Evolutionary conservation across 1,140 invertebrate species (phyloP).

Genomic region (Megathymus violae): DNA sequence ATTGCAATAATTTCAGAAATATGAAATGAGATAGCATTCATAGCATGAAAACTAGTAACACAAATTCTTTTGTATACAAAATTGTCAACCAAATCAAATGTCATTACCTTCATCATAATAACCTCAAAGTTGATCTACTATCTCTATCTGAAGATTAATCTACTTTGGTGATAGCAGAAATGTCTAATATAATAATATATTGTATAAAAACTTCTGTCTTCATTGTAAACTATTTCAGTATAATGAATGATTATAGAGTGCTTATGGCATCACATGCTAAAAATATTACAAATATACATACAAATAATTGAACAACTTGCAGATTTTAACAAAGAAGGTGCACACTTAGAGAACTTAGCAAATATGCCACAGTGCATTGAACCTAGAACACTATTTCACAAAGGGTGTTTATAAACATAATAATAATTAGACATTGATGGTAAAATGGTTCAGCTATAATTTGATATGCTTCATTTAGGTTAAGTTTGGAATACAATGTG

Average conservation of each 20-base stretch:
- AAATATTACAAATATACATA: conserved; percentile 56
- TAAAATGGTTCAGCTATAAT: no score
- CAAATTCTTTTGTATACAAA: not conserved
- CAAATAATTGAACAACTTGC: conserved; percentile 71
- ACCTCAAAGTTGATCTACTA: conserved; percentile 18
- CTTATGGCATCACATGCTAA: conserved; percentile 8
- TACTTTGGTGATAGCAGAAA: not conserved
- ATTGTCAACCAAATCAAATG: not conserved
- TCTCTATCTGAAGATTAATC: not conserved
- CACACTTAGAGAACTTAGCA: conserved; percentile 11
- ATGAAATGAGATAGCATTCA: not conserved
- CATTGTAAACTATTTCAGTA: no score
- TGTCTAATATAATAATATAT: not conserved
- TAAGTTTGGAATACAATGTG: conserved; percentile 34
- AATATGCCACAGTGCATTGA: conserved; percentile 6
- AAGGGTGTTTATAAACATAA: conserved; percentile 21
- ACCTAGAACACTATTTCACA: not conserved
- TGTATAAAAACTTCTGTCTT: not conserved
- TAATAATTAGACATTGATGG: not conserved
- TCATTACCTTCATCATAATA: conserved; percentile 21
- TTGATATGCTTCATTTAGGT: no score
- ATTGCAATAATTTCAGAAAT: not conserved
- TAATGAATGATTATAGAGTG: not conserved
- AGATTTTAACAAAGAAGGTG: conserved; percentile 69
- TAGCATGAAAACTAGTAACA: not conserved